Base-by-base conservation (phyloP, 2,113 vertebrate species). In the Dryoscopus gambensis region DNA sequence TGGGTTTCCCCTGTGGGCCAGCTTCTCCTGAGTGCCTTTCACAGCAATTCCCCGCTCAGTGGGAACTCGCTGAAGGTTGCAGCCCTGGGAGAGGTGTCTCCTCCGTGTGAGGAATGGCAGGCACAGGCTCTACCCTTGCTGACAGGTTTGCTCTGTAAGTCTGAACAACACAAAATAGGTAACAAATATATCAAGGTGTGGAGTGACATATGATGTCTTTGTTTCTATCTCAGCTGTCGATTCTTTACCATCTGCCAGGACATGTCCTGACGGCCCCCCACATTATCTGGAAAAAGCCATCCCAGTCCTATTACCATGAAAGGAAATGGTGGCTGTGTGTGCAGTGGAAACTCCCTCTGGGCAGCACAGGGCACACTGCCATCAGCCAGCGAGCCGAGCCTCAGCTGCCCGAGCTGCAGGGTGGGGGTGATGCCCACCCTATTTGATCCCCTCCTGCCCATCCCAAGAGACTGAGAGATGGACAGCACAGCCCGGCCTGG, bases 161-260 rank as follows among this genome's bases (percentile, higher is more conserved):
- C 11, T 80, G 71, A 89, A 55, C 75, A 77, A 4, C 78, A 95
- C 52, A 53, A 46, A 60, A 40, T 2, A 14, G 90, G 65, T 39
- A 91, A 85, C 84, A 85, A 68, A 91, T 37, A 93, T 5, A 60
- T n/a, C 57, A 37, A 79, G 93, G 95, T 64, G 96, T 60, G 74
- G 96, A 94, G 87, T 79, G 94, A 94, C 80, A 46, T 1, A 37
- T 9, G 33, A 65, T 60, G 87, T 40, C 55, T 93, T 19, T 75
- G 69, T 52, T 65, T 84, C 27, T 89, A 4, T 91, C 89, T 87
- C 67, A 40, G 74, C 79, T 83, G 82, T 90, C 27, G 12, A 71
- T 87, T 56, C 71, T 52, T 76, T 80, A 57, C 89, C 62, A 14
- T 22, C 70, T 88, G 68, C 70, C 25, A 28, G 68, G 90, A 93